These are phyloP conservation scores for Sarotherodon lohbergeri DNA, from an alignment of 2,113 vertebrate species.

Conservation along the genomic window DNA sequence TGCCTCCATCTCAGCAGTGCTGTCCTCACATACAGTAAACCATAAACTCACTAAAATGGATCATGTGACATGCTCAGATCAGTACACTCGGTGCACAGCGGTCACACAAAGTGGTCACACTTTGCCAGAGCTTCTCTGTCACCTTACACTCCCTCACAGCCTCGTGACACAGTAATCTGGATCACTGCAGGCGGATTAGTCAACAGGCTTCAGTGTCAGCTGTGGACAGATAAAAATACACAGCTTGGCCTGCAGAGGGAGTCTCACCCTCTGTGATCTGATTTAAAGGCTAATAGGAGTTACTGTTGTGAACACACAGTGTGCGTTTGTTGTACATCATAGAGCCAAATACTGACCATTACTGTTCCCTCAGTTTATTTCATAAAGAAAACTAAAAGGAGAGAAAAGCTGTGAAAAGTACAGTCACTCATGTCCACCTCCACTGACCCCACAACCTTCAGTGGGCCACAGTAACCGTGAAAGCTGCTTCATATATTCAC, in stretches of 20 bases:
- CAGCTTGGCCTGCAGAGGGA: neutral
- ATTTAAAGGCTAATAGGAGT: no score
- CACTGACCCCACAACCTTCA: neutral
- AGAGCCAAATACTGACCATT: neutral
- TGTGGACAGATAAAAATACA: neutral
- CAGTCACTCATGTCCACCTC: neutral
- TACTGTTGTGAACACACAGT: neutral
- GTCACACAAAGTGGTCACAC: neutral
- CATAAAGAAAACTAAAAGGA: neutral
- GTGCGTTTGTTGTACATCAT: neutral
- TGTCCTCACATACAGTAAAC: neutral
- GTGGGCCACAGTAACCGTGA: neutral
- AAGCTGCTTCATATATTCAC: neutral
- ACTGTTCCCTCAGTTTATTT: neutral
- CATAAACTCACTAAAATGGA: fast-evolving
- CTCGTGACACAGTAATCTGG: neutral
- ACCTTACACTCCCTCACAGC: neutral
- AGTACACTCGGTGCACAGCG: neutral
- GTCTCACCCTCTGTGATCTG: neutral
- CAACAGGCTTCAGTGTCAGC: neutral
- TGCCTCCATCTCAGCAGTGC: neutral
- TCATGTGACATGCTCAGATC: neutral
- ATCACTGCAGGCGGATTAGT: neutral
- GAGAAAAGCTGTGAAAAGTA: neutral
- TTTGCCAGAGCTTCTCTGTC: neutral